Base-by-base conservation (phyloP, 2,888 invertebrate genomes). In the Cephus spinipes region DNA sequence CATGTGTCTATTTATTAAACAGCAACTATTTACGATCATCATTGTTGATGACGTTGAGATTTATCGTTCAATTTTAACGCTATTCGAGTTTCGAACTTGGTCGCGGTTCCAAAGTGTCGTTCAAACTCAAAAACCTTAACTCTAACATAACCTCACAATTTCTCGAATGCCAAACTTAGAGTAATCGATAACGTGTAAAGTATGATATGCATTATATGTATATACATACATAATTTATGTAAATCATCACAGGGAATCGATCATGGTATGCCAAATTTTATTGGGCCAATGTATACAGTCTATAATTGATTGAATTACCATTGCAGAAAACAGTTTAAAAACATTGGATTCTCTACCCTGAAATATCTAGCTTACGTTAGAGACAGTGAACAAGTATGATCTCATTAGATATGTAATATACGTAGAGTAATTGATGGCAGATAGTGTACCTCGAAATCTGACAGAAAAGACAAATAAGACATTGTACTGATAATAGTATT, bases 121-220 rank as follows among this genome's bases (percentile, higher is more conserved):
- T 32, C 31, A 9, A 55, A 71, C 31, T 15, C 11, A 30, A 15
- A 15, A 55, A 55, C 31, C 71, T n/a, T 69, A 32, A 11, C 32
- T 3, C 31, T 15, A 32, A 71, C n/a, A 4, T n/a, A 35, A 73
- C 68, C 30, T 32, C n/a, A 77, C 34, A 68, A 77, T 75, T 34
- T 32, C 71, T 30, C 55, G 55, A 77, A 77, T 77, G 77, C 77
- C 77, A 77, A 77, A 77, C 35, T 30, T 77, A 77, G 77, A 68
- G 69, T 74, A 74, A 77, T 69, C 69, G 31, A 32, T 30, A 34
- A 30, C 30, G 4, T 34, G 33, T 73, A 33, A 55, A 55, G 74
- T 73, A 73, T 34, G 40, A 55, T 73, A 30, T 71, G 30, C 23
- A 30, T 32, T 71, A 69, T 12, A 30, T n/a, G 15, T 69, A 30